Base-by-base conservation (phyloP, 2,113 vertebrate species). In the Gasterosteus aculeatus region DNA sequence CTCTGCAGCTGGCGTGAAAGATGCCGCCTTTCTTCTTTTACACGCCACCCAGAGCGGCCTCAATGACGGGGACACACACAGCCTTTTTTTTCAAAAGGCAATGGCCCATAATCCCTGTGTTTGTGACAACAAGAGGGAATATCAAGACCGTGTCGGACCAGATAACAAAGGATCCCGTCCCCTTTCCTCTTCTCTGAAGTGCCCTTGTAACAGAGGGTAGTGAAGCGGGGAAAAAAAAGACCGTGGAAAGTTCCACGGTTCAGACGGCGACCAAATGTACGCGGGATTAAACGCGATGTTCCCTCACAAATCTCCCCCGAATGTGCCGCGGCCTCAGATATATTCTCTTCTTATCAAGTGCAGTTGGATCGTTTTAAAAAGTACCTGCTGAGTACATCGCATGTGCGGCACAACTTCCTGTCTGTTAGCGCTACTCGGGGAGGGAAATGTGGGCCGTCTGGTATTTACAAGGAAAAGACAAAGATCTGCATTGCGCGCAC, bases 301-400 rank as follows among this genome's bases (percentile, higher is more conserved):
- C 79, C 85, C 87, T 89, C 42, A 86, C 86, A 88, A 88, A 91
- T 92, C 89, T 86, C 47, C 69, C 72, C 42, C 42, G 54, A 87
- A 81, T 65, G 41, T 29, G 53, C 16, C 62, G 59, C 41, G 26
- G 29, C 39, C 73, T 46, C 60, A 69, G 39, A 77, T 77, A 35
- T 18, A 56, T 33, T 83, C 60, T 47, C 22, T 54, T 64, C 65
- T 68, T 68, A 11, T 35, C 35, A 3, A 12, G 39, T 58, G 42
- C 53, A 54, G 59, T 15, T 19, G 10, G 70, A 67, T 47, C 11
- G 66, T 53, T 68, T 68, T 53, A 15, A 18, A 79, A 33, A 18
- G 62, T 9, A 15, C 41, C 3, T 12, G 31, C 54, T 68, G 29
- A 56, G 18, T 26, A 33, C 51, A 41, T 41, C 14, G 15, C 22